phyloP scores from a whole-genome alignment of 2,113 vertebrate species.

The Thalassarche chlororhynchos region DNA sequence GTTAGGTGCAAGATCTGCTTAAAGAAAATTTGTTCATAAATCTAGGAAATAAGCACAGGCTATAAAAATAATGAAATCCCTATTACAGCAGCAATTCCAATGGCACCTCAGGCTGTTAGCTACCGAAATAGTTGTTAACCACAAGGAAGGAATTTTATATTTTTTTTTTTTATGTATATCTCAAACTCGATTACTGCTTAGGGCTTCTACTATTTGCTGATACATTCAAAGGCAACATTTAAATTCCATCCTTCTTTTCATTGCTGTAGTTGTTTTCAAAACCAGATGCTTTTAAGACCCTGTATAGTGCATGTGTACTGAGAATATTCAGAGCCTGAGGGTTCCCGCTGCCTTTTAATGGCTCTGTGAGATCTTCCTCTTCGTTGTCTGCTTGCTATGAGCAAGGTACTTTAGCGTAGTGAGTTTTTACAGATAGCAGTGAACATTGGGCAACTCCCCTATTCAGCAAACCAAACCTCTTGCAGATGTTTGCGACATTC shows the following conservation, averaged over 20 bases:
- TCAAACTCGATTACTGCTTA: constrained; percentile 13
- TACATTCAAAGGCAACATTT: constrained; percentile 16
- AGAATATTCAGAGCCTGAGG: constrained; percentile 6
- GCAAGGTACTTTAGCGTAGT: neutral
- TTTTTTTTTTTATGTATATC: neutral
- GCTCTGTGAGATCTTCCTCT: constrained; percentile 5
- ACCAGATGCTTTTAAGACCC: constrained; percentile 17
- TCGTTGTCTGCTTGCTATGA: neutral
- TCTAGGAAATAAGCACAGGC: constrained; percentile 42
- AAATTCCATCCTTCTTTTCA: constrained; percentile 19
- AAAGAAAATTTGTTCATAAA: constrained; percentile 48
- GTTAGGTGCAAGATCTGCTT: neutral
- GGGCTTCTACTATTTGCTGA: neutral
- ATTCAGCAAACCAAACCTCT: neutral
- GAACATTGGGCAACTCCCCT: neutral
- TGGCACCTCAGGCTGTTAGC: constrained; percentile 32
- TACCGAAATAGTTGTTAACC: constrained; percentile 37
- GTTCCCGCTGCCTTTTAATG: neutral
- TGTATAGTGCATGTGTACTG: neutral
- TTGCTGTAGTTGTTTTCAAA: constrained; percentile 8
- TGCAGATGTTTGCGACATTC: neutral
- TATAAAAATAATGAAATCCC: constrained; percentile 54
- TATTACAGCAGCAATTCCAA: constrained; percentile 41
- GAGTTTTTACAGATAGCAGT: neutral
- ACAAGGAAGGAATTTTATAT: neutral